A percentile compares a stretch with the other conserved stretches of the same genome.
phyloP scores from a whole-genome alignment of 2,888 invertebrate genomes.

The Polyploca ridens region DNA sequence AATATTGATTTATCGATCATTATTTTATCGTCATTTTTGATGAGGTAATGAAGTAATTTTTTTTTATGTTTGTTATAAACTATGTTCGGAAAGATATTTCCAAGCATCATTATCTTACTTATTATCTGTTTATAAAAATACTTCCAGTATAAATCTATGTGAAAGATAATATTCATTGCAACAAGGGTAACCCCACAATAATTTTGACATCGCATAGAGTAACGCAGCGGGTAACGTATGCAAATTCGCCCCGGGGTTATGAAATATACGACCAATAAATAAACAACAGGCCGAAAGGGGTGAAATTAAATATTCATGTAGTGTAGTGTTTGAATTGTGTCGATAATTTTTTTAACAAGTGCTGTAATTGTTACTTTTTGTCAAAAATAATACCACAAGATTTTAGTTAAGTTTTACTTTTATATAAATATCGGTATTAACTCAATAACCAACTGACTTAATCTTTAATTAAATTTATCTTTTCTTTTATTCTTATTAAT shows the following conservation, averaged over 20 bases:
- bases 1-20: neutral
- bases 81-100: neutral
- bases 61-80: neutral
- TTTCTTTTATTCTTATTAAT: no score
- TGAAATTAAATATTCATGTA: constrained; percentile 82
- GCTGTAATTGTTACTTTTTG: no score
- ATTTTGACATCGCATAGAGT: constrained; percentile 60
- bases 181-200: constrained; percentile 59
- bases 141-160: constrained; percentile 2
- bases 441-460: no score
- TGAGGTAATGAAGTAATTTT: no score
- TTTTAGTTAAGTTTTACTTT: neutral
- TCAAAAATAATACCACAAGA: no score
- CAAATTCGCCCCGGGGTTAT: constrained; percentile 72
- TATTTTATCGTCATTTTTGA: neutral
- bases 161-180: constrained; percentile 40
- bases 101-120: neutral
- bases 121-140: neutral
- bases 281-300: constrained; percentile 76
- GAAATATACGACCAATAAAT: constrained; percentile 84
- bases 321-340: constrained; percentile 53
- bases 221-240: constrained; percentile 59
- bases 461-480: no score
- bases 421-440: neutral
- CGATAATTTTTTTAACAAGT: constrained; percentile 19